Evolutionary conservation across 2,113 vertebrate species (phyloP).

Genomic region (Laticauda laticaudata): DNA sequence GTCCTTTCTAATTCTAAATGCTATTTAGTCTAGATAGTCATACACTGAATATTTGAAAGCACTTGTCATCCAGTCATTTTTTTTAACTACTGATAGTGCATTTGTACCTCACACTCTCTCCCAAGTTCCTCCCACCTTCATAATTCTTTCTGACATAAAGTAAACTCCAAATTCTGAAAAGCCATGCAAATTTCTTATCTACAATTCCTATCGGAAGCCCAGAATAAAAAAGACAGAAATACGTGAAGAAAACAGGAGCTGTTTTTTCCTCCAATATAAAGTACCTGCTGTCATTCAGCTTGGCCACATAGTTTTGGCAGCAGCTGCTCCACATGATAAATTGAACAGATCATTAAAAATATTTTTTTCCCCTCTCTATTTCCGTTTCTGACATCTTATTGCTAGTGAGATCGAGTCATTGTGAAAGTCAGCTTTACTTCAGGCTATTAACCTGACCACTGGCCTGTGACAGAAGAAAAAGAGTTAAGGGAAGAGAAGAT

Average conservation of each 20-base stretch:
- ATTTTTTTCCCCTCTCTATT: conserved; percentile 31
- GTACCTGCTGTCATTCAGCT: conserved; percentile 47
- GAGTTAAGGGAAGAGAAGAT: not conserved
- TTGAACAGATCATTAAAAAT: conserved; percentile 61
- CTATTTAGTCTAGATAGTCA: conserved; percentile 26
- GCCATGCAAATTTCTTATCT: not conserved
- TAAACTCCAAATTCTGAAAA: not conserved
- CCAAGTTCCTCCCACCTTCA: not conserved
- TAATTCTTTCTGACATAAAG: not conserved
- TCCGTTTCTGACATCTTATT: conserved; percentile 54
- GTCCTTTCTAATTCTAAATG: conserved; percentile 32
- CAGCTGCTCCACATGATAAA: conserved; percentile 60
- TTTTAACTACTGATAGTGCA: not conserved
- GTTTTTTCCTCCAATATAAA: conserved; percentile 45
- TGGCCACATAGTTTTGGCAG: conserved; percentile 50
- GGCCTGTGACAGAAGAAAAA: conserved; percentile 17
- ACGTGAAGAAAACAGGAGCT: not conserved
- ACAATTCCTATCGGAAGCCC: conserved; percentile 3
- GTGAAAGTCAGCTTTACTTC: conserved; percentile 54
- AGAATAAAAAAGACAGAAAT: not conserved
- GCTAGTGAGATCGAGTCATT: conserved; percentile 33
- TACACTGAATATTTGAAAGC: conserved; percentile 13
- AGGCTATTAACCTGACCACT: conserved; percentile 48
- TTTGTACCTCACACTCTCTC: not conserved
- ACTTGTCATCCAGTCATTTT: not conserved